Conservation (phyloP, 2,888 invertebrate species). For the Eristalis pertinax region DNA sequence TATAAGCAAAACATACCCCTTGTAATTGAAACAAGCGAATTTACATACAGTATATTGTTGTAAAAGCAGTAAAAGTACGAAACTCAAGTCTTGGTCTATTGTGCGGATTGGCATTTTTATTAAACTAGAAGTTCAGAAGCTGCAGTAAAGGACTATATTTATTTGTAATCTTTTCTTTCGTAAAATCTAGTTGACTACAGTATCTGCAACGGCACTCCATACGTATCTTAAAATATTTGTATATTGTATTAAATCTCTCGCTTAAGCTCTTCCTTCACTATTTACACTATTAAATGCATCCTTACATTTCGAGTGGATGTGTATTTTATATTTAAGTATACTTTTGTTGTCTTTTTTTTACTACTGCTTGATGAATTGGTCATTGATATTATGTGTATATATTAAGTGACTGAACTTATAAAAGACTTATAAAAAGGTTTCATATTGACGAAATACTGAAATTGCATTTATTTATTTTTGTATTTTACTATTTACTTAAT, state of each 20-base stretch:
- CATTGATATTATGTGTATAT: constrained; percentile 32
- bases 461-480: constrained; percentile 16
- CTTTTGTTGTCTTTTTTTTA: constrained; percentile 15
- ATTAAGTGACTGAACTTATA: constrained; percentile 1
- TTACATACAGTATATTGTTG: too few relatives aligned
- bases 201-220: constrained; percentile 23
- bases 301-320: constrained; percentile 37
- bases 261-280: constrained; percentile 42
- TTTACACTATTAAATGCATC: constrained; percentile 54
- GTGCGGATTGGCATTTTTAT: too few relatives aligned
- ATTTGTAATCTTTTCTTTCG: too few relatives aligned
- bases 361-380: constrained; percentile 56
- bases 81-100: too few relatives aligned
- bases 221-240: constrained; percentile 18
- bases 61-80: too few relatives aligned
- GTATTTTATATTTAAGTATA: constrained; percentile 4
- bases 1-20: too few relatives aligned
- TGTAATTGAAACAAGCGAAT: too few relatives aligned
- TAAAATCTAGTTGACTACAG: too few relatives aligned
- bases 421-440: constrained; percentile 12
- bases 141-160: too few relatives aligned
- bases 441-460: neutral
- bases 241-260: constrained; percentile 30
- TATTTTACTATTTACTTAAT: constrained; percentile 2
- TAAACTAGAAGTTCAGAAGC: too few relatives aligned